Conservation (phyloP, 2,113 vertebrate genomes). For the Gasterosteus aculeatus region DNA sequence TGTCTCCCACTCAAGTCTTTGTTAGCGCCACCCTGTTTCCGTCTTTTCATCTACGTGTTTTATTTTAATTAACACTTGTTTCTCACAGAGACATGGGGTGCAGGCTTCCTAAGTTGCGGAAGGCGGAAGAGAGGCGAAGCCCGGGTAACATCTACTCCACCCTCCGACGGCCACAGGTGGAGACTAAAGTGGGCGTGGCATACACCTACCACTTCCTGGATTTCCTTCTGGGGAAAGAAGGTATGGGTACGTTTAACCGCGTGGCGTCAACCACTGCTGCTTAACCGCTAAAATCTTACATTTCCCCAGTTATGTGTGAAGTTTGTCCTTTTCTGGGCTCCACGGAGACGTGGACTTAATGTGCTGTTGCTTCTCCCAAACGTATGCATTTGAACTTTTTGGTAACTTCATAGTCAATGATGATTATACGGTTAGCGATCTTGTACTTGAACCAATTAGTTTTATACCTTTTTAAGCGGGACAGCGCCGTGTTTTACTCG, state of each 20-base stretch:
- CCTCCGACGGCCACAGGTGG: constrained; percentile 93
- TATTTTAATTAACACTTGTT: neutral
- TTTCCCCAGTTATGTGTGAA: neutral
- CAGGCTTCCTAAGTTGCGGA: constrained; percentile 90
- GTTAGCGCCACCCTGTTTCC: constrained; percentile 1
- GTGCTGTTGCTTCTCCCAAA: constrained; percentile 34
- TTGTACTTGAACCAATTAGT: neutral
- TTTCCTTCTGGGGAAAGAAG: constrained; percentile 89
- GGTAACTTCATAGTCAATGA: neutral
- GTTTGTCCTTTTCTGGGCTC: constrained; percentile 9
- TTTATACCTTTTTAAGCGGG: neutral
- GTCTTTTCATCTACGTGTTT: constrained; percentile 14
- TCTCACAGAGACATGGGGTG: constrained; percentile 88
- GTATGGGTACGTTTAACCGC: constrained; percentile 74
- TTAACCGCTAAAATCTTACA: neutral
- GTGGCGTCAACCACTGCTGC: neutral
- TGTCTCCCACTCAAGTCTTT: constrained; percentile 40
- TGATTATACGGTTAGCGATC: neutral
- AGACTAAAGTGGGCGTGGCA: constrained; percentile 91
- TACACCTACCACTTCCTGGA: constrained; percentile 96
- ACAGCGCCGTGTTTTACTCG: neutral
- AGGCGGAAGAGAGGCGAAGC: constrained; percentile 87
- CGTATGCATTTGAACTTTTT: constrained; percentile 4
- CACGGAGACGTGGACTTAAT: neutral
- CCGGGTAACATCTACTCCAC: constrained; percentile 98